A percentile compares a stretch with the other conserved stretches of the same genome.
These are phyloP conservation scores for Aethes cnicana DNA, from an alignment of 2,888 invertebrate species.

Conservation along the genomic window DNA sequence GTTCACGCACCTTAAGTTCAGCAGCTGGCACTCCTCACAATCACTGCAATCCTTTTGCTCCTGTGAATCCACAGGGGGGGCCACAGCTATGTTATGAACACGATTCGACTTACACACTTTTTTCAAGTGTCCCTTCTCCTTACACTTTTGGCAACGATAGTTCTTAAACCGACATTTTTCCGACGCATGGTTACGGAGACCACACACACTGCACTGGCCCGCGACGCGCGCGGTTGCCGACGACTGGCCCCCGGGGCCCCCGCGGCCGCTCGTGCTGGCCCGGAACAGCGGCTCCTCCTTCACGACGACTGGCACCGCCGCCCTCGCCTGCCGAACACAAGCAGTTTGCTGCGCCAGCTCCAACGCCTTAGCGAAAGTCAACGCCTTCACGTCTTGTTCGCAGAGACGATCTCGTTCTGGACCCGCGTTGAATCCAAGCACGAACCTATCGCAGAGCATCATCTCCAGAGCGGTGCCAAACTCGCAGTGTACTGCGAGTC, in stretches of 20 bases:
- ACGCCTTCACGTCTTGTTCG: too few species aligned
- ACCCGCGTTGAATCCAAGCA: too few species aligned
- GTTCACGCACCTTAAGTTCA: constrained; percentile 1
- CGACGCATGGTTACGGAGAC: constrained; percentile 34
- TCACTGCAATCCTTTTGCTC: neutral
- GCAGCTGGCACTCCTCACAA: constrained; percentile 9
- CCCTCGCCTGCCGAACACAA: too few species aligned
- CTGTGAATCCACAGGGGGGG: neutral
- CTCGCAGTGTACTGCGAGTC: too few species aligned
- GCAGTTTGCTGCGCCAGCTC: too few species aligned
- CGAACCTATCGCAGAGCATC: too few species aligned
- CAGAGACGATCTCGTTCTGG: too few species aligned
- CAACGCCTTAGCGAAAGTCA: too few species aligned
- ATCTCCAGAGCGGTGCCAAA: too few species aligned
- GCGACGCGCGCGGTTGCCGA: neutral
- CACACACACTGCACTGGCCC: too few species aligned
- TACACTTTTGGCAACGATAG: constrained; percentile 19
- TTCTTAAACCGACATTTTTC: constrained; percentile 13
- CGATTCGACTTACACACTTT: constrained; percentile 1
- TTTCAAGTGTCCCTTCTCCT: constrained; percentile 9
- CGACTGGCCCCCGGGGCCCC: too few species aligned
- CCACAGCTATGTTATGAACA: neutral
- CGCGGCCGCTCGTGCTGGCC: neutral
- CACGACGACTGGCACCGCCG: neutral
- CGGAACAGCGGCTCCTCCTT: too few species aligned